Percentiles rank a stretch among this genome's conserved stretches.
Conservation (phyloP, 2,113 vertebrate species). For the Oostethus manadensis region DNA sequence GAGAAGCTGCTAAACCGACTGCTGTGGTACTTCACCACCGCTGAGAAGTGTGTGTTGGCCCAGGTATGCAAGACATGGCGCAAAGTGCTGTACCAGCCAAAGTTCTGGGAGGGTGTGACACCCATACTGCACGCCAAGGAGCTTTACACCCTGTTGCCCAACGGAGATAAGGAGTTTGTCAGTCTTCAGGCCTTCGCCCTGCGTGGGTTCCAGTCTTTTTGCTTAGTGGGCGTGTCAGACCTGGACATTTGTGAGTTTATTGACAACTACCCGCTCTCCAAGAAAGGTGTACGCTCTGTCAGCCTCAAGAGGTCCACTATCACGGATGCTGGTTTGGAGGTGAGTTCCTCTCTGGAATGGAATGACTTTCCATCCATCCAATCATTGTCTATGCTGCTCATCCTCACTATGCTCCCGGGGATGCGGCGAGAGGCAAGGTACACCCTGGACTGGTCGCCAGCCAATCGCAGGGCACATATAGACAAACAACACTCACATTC, state of each 20-base stretch:
- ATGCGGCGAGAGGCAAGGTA: too few relatives aligned
- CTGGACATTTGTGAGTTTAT: constrained; percentile 99
- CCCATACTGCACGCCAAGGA: constrained; percentile 97
- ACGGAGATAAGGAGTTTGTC: constrained; percentile 93
- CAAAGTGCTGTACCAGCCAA: constrained; percentile 94
- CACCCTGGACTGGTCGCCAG: too few relatives aligned
- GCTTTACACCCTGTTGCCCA: constrained; percentile 86
- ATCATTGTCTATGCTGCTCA: too few relatives aligned
- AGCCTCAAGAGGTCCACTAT: constrained; percentile 98
- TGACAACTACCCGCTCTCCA: constrained; percentile 97
- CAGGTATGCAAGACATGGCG: constrained; percentile 98
- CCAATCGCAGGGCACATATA: too few relatives aligned
- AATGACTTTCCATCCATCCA: too few relatives aligned
- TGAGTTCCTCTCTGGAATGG: constrained; percentile 51
- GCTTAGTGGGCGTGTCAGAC: constrained; percentile 95
- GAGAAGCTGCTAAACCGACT: constrained; percentile 96
- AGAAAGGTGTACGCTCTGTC: constrained; percentile 95
- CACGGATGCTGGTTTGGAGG: constrained; percentile 94
- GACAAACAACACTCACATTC: too few relatives aligned
- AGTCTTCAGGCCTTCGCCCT: constrained; percentile 93
- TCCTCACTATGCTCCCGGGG: too few relatives aligned
- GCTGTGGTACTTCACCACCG: constrained; percentile 95
- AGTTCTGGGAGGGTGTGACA: constrained; percentile 94
- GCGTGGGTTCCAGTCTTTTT: constrained; percentile 93
- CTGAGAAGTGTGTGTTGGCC: constrained; percentile 90